Percentiles rank a stretch among this genome's conserved stretches.
Conservation (phyloP, 1,140 invertebrate species). For the Ceratoteleas bidentatus region DNA sequence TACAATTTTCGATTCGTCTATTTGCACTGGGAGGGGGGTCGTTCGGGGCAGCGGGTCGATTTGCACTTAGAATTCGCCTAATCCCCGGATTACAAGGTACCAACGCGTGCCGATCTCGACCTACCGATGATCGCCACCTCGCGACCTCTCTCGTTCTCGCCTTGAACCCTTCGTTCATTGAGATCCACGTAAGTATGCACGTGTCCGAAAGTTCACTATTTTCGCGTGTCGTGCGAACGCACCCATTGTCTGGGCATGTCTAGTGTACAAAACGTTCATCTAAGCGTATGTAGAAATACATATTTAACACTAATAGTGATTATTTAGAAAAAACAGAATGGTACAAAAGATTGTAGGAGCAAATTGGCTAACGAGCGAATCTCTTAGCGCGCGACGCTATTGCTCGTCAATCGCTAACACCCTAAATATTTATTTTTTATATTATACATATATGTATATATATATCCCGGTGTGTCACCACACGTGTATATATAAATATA, state of each 20-base stretch:
- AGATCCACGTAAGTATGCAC: conserved; percentile 66
- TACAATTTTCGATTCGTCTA: conserved; percentile 25
- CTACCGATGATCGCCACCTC: conserved; percentile 33
- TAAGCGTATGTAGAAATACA: conserved; percentile 70
- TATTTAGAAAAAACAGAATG: conserved; percentile 78
- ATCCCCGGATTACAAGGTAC: conserved; percentile 34
- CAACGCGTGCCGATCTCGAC: conserved; percentile 37
- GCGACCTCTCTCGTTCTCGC: background rate
- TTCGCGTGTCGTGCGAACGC: conserved; percentile 66
- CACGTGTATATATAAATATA: conserved; percentile 33
- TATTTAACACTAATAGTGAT: conserved; percentile 74
- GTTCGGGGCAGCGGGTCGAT: conserved; percentile 28
- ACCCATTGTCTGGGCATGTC: conserved; percentile 54
- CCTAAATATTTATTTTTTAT: conserved; percentile 57
- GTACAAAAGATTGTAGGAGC: conserved; percentile 78
- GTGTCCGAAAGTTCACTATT: conserved; percentile 64
- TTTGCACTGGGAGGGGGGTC: conserved; percentile 21
- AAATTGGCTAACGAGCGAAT: conserved; percentile 76
- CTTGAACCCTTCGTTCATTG: conserved; percentile 28
- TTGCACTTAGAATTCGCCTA: conserved; percentile 31
- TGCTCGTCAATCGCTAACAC: conserved; percentile 67
- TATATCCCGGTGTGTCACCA: background rate
- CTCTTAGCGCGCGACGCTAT: conserved; percentile 59
- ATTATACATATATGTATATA: conserved; percentile 32
- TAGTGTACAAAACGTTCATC: conserved; percentile 66